Evolutionary conservation across 2,888 invertebrate genomes (phyloP).

Genomic region (Acanthosepion esculentum): DNA sequence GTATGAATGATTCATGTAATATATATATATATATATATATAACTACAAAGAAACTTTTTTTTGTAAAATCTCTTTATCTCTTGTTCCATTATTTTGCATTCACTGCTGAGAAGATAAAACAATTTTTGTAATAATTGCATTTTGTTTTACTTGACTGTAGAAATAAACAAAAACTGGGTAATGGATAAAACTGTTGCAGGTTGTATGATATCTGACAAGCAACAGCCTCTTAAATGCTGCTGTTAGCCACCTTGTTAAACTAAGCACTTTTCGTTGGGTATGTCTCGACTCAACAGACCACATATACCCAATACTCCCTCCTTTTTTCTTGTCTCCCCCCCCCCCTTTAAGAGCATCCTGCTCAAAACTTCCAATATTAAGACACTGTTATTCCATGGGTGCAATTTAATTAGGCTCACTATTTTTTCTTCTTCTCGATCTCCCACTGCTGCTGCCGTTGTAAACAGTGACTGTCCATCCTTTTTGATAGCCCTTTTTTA

Average conservation of each 20-base stretch:
- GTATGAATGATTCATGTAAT: too few relatives aligned
- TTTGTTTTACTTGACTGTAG: too few relatives aligned
- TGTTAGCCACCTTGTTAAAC: background rate
- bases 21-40: too few relatives aligned
- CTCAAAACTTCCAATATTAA: background rate
- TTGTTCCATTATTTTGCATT: too few relatives aligned
- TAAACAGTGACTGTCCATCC: background rate
- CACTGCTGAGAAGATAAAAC: too few relatives aligned
- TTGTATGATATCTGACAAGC: background rate
- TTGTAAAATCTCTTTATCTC: too few relatives aligned
- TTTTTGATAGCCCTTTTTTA: background rate
- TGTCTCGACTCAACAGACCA: background rate
- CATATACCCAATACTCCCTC: background rate
- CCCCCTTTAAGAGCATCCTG: background rate
- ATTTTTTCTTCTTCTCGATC: background rate
- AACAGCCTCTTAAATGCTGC: background rate
- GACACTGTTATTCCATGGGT: background rate
- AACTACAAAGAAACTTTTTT: too few relatives aligned
- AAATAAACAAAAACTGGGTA: background rate
- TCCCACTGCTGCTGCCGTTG: background rate
- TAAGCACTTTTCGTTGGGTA: background rate
- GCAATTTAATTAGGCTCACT: background rate
- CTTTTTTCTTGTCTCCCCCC: background rate
- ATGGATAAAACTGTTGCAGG: background rate
- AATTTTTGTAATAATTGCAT: background rate